phyloP scores from a whole-genome alignment of 1,140 invertebrate genomes.

The Brachionus paranguensis region DNA sequence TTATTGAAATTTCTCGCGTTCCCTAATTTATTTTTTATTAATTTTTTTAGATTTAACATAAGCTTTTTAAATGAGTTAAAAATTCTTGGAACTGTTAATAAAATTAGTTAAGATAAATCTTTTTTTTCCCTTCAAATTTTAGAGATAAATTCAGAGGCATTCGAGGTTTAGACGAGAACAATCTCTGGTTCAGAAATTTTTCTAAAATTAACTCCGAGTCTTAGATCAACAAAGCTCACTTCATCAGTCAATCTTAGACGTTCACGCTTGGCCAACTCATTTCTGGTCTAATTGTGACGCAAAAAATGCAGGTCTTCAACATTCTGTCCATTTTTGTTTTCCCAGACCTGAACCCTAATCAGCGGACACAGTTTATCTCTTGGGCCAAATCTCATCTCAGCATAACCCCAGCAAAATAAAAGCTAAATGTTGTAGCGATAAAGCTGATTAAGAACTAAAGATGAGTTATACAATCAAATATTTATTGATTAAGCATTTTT shows the following conservation, averaged over 20 bases:
- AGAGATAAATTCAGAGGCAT: not conserved
- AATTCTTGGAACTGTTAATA: not conserved
- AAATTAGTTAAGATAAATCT: conserved; percentile 17
- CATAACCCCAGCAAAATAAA: not conserved
- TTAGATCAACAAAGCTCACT: not conserved
- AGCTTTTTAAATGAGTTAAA: conserved; percentile 5
- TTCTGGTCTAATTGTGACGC: not conserved
- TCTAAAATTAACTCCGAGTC: not conserved
- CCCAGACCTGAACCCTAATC: not conserved
- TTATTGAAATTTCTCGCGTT: conserved; percentile 38
- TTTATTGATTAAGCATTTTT: conserved; percentile 26
- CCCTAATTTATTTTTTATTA: conserved; percentile 36
- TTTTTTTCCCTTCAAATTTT: not conserved
- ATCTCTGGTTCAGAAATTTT: not conserved
- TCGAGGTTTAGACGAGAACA: not conserved
- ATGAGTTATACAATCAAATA: conserved; percentile 7
- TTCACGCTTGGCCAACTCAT: not conserved
- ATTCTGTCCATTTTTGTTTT: not conserved
- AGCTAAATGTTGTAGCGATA: not conserved
- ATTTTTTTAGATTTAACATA: conserved; percentile 32
- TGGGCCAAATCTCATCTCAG: not conserved
- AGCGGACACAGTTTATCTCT: not conserved
- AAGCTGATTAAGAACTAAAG: not conserved
- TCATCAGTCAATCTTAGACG: not conserved
- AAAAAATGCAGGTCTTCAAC: not conserved